Conservation (phyloP, 2,113 vertebrate species). For the Ictalurus punctatus region DNA sequence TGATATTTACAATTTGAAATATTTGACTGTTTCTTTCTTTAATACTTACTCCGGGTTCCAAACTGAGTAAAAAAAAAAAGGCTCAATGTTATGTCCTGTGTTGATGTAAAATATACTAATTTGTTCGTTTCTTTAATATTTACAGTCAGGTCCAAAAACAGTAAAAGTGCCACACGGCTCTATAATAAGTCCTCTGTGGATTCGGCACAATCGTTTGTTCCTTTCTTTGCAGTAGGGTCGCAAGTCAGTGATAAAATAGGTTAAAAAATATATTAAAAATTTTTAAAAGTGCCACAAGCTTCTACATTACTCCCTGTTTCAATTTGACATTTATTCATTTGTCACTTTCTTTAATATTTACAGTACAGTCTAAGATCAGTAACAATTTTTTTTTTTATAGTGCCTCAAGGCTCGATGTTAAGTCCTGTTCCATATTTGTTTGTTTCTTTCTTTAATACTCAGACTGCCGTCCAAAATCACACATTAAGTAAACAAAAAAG, state of each 20-base stretch:
- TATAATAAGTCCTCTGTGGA: too few species aligned
- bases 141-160: background rate
- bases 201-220: too few species aligned
- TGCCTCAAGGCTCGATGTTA: background rate
- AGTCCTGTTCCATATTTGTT: background rate
- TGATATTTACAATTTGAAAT: background rate
- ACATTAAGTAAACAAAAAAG: background rate
- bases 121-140: background rate
- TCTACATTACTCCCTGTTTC: too few species aligned
- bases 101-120: background rate
- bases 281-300: too few species aligned
- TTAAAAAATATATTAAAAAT: too few species aligned
- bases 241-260: too few species aligned
- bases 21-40: background rate
- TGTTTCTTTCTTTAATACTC: background rate
- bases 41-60: background rate
- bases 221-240: too few species aligned
- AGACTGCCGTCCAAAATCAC: background rate
- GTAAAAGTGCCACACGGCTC: background rate
- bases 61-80: background rate
- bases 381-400: background rate
- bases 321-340: too few species aligned
- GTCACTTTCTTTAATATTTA: too few species aligned
- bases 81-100: background rate
- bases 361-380: background rate